Base-by-base conservation (phyloP, 2,797 vertebrate genomes). In the Pipistrellus kuhlii region DNA sequence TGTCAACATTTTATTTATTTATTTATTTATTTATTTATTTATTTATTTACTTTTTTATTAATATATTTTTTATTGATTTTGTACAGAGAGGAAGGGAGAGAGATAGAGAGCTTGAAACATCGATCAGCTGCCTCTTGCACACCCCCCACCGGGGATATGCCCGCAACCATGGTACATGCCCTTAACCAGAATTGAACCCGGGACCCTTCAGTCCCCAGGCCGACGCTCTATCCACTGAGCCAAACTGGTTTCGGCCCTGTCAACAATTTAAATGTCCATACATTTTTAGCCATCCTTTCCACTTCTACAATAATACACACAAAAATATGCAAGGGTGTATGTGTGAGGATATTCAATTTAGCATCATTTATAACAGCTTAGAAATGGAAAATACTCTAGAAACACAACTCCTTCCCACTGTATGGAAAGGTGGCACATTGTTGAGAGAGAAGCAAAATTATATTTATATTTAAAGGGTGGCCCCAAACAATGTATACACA, bases 221-320 rank as follows among this genome's bases (percentile, higher is more conserved):
- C 6, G 38, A 41, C 1, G 38, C 38, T 41, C 38, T 41, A 41
- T 41, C 38, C 38, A 41, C 38, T 41, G 38, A 41, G 38, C 38
- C 5, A 41, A 41, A 41, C 38, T 3, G 38, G 38, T 41, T 41
- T 41, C 38, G 6, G 38, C 46, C 15, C 15, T 72, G 27, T 57
- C 72, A 84, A 41, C 64, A 66, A 62, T 89, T 80, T 53, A 95
- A 95, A 80, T 53, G 73, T 57, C n/a, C 15, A 18, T 13, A 55
- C 6, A 44, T 14, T 80, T 81, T 32, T 23, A 57, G 9, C 38
- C 17, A 32, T 51, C 11, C 77, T 64, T 62, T 6, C 17, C 38
- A 38, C 13, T 38, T 90, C 46, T 62, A 66, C 23, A 69, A 62
- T 35, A 46, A 53, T 23, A 68, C 15, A 51, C 44, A 76, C 18